Evolutionary conservation across 2,888 invertebrate species (phyloP).

Genomic region (Andrena flavipes): DNA sequence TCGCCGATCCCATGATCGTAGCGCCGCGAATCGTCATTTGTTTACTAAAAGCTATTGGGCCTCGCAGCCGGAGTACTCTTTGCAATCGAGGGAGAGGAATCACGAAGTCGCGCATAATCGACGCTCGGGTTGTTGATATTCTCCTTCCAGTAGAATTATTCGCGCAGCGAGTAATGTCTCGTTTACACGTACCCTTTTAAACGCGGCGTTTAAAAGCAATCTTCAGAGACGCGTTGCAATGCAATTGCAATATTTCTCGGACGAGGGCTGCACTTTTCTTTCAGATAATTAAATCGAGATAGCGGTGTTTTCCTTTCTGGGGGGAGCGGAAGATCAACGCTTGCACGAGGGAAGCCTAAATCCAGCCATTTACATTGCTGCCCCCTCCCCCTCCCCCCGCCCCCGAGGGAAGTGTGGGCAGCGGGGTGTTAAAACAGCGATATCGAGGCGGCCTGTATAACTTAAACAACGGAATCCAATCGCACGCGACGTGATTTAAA

Average conservation of each 20-base stretch:
- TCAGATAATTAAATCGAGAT: neutral
- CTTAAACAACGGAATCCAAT: conserved; percentile 56
- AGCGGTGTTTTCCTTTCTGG: neutral
- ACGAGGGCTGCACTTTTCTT: neutral
- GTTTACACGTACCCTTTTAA: too few relatives aligned
- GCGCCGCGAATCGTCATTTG: conserved; percentile 2
- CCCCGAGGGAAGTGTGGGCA: neutral
- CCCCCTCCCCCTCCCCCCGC: too few relatives aligned
- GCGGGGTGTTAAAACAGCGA: neutral
- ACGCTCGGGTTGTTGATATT: neutral
- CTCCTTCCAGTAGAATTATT: neutral
- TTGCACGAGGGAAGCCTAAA: neutral
- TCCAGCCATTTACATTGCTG: neutral
- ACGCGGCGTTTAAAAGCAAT: too few relatives aligned
- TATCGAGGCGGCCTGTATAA: conserved; percentile 29
- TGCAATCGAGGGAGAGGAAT: conserved; percentile 2
- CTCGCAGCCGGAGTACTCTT: neutral
- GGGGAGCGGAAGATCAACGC: neutral
- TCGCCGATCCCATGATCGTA: conserved; percentile 6
- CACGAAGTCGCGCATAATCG: neutral
- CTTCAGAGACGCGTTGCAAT: neutral
- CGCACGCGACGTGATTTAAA: conserved; percentile 54
- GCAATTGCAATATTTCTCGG: neutral
- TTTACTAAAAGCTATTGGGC: conserved; percentile 7
- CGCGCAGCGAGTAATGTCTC: neutral